Conservation (phyloP, 1,140 invertebrate species). For the Danaus plexippus region DNA sequence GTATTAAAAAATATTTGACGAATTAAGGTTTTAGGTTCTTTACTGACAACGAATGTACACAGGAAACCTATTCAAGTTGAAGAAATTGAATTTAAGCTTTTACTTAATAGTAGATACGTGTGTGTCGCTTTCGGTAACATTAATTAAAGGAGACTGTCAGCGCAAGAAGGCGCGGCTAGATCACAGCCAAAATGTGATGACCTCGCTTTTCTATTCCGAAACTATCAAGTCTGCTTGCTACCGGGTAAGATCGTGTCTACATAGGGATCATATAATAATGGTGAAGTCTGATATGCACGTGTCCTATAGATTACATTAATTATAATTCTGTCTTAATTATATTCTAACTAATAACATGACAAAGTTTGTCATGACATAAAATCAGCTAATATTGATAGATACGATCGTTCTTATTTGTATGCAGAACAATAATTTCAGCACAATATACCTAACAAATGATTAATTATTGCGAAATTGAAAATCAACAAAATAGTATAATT, state of each 20-base stretch:
- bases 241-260: too few species aligned
- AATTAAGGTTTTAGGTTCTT: neutral
- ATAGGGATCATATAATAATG: too few species aligned
- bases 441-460: too few species aligned
- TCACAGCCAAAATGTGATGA: constrained; percentile 18
- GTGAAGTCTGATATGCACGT: constrained; percentile 2
- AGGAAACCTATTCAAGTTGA: constrained; percentile 17
- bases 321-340: constrained; percentile 6
- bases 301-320: constrained; percentile 14
- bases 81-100: constrained; percentile 36
- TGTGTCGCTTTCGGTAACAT: constrained; percentile 42
- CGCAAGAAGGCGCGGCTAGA: constrained; percentile 41
- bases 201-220: constrained; percentile 6
- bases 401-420: too few species aligned
- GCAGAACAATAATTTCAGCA: too few species aligned
- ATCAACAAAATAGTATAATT: too few species aligned
- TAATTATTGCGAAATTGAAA: too few species aligned
- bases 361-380: too few species aligned
- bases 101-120: constrained; percentile 35
- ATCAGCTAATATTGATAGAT: too few species aligned
- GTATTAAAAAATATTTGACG: too few species aligned
- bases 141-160: constrained; percentile 57
- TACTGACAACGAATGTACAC: neutral
- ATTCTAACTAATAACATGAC: too few species aligned
- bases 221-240: constrained; percentile 6